Conservation (phyloP, 2,797 vertebrate species). For the Xiphophorus birchmanni region DNA sequence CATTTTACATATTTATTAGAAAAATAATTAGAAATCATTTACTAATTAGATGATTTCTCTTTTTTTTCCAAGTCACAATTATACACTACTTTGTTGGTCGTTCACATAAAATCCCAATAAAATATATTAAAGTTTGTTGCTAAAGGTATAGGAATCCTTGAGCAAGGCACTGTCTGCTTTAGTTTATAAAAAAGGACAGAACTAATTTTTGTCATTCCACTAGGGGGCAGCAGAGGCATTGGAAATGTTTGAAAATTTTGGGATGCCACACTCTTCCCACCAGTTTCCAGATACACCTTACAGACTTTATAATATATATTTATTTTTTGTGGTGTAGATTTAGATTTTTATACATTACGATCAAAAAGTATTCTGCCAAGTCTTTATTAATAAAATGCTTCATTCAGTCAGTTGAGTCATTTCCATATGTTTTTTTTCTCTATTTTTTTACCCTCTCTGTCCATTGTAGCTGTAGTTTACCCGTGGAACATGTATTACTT, state of each 20-base stretch:
- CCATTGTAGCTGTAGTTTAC: constrained; percentile 13
- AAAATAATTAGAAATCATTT: no score
- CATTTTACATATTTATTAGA: background rate
- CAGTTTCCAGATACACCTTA: constrained; percentile 6
- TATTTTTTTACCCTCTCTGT: background rate
- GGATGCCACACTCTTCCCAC: background rate
- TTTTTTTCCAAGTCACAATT: background rate
- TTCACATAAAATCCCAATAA: background rate
- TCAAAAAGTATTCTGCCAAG: background rate
- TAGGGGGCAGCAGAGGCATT: constrained; percentile 65
- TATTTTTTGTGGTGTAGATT: background rate
- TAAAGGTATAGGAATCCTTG: background rate
- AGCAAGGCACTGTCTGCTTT: background rate
- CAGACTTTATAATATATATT: background rate
- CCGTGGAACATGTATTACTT: constrained; percentile 37
- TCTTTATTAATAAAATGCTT: background rate
- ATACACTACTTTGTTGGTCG: background rate
- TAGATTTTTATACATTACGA: background rate
- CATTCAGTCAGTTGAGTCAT: constrained; percentile 2
- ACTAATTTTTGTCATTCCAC: constrained; percentile 19
- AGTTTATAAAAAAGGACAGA: background rate
- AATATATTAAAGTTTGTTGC: background rate
- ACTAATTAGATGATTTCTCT: no score
- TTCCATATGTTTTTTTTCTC: background rate
- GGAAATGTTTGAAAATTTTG: background rate